Evolutionary conservation across 2,888 invertebrate species (phyloP).

Genomic region (Epistrophe grossulariae): DNA sequence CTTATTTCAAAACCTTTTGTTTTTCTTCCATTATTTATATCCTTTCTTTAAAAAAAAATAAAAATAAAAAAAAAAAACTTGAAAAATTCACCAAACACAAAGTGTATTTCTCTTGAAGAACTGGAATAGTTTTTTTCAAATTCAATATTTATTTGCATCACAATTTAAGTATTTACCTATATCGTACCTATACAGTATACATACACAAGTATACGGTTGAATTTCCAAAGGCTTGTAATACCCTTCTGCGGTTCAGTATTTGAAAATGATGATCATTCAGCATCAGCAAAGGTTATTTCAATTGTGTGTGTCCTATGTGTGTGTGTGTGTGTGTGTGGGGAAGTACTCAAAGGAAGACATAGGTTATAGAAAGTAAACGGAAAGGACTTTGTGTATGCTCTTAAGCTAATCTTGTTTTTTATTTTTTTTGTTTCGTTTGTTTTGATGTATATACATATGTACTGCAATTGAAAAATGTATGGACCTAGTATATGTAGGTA

Average conservation of each 20-base stretch:
- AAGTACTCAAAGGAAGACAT: constrained; percentile 24
- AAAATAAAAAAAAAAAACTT: too few relatives aligned
- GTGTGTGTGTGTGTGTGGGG: neutral
- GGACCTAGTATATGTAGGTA: too few relatives aligned
- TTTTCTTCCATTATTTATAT: too few relatives aligned
- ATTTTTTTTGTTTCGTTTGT: neutral
- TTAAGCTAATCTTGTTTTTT: neutral
- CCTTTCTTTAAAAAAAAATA: too few relatives aligned
- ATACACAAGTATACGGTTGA: neutral
- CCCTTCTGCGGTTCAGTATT: constrained; percentile 57
- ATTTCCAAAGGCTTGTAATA: neutral
- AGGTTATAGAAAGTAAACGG: constrained; percentile 40
- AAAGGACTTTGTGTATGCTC: constrained; percentile 31
- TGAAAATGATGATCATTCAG: constrained; percentile 60
- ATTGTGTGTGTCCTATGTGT: too few relatives aligned
- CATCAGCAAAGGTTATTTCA: constrained; percentile 44
- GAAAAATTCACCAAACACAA: constrained; percentile 10
- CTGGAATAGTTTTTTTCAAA: neutral
- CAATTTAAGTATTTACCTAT: neutral
- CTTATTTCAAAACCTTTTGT: too few relatives aligned
- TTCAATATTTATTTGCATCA: neutral
- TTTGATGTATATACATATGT: neutral
- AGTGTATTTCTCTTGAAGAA: neutral
- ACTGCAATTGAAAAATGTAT: neutral
- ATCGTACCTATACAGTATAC: too few relatives aligned